phyloP scores from a whole-genome alignment of 2,888 invertebrate genomes.

The Leucania comma region DNA sequence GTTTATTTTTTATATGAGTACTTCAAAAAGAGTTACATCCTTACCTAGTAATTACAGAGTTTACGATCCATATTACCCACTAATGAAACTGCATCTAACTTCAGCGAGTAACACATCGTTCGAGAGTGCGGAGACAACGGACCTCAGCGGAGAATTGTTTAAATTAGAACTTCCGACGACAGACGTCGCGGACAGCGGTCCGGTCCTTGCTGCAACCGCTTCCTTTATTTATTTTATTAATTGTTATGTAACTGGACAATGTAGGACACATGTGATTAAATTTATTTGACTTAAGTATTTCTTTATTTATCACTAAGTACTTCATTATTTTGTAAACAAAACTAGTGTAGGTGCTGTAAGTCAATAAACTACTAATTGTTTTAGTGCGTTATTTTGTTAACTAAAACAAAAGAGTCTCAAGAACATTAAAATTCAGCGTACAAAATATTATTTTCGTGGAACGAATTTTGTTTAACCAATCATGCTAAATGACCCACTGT shows the following conservation, averaged over 20 bases:
- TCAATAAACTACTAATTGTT: neutral
- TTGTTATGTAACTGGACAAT: constrained; percentile 44
- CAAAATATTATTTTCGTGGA: constrained; percentile 9
- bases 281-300: constrained; percentile 3
- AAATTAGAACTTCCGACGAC: constrained; percentile 82
- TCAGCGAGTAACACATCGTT: constrained; percentile 28
- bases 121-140: constrained; percentile 70
- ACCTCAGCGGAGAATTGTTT: constrained; percentile 76
- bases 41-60: neutral
- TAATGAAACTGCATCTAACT: constrained; percentile 37
- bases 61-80: neutral
- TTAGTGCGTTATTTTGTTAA: constrained; percentile 2
- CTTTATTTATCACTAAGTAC: neutral
- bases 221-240: constrained; percentile 60
- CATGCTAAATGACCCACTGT: constrained; percentile 32
- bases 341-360: neutral
- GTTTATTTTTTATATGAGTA: too few relatives aligned
- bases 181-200: constrained; percentile 54
- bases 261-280: constrained; percentile 26
- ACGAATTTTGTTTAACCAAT: constrained; percentile 31
- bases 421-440: constrained; percentile 2
- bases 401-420: constrained; percentile 19
- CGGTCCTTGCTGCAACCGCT: constrained; percentile 45
- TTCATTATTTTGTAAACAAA: too few relatives aligned
- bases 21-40: neutral